Base-by-base conservation (phyloP, 2,113 vertebrate species). In the Setophaga kirtlandii region DNA sequence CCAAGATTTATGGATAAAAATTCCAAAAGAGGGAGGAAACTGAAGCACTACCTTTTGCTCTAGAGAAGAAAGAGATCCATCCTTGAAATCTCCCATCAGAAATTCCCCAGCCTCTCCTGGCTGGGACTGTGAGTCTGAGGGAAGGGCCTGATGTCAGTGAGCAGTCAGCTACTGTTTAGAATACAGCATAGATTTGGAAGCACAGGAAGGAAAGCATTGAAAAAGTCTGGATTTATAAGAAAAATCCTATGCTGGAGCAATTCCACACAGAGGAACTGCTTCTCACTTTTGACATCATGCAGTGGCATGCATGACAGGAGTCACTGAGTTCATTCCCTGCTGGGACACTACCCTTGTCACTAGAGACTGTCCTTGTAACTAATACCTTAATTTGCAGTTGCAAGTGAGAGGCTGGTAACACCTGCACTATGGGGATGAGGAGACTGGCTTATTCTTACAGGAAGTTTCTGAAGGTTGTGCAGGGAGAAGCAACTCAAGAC, bases 21-120 rank as follows among this genome's bases (percentile, higher is more conserved):
- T 95, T 97, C 94, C 95, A 96, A 11, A 85, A 65, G n/a, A 89
- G 53, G 77, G 93, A 97, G 79, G 74, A 90, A 96, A 93, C 22
- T 8, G 39, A 92, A 92, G 67, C 1, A 6, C 68, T 79, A 71
- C 60, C 71, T 73, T 94, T 95, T 93, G 67, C 39, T 77, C 47
- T 31, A 71, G 56, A 95, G 87, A 90, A 90, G 84, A 88, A 92
- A 74, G 64, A 91, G 68, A 75, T 59, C 52, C 5, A 10, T 53
- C 74, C 80, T 89, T 86, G 88, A 93, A 90, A 70, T 58, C 73
- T 90, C 49, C 18, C 24, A 76, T 69, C 6, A 69, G 63, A 90
- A 89, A 95, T 84, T 53, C 53, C n/a, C 37, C 62, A 58, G 63
- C 39, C 71, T 93, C 42, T 79, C 33, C 76, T 81, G 67, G 31